These are phyloP conservation scores for Sebastes melanostomus DNA, from an alignment of 2,797 vertebrate species.

Conservation along the genomic window DNA sequence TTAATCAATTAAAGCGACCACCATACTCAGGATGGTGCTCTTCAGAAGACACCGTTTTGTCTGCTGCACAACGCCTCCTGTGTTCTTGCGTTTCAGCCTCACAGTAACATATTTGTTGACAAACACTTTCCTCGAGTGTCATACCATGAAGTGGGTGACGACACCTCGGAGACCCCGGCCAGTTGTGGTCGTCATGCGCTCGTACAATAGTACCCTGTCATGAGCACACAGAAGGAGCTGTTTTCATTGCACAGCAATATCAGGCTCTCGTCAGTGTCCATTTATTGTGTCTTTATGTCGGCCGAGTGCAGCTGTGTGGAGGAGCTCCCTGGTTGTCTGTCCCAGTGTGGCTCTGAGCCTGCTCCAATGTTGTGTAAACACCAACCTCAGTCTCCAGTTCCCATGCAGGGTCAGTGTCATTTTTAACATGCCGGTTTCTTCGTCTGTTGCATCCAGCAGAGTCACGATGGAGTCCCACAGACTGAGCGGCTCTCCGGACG, in stretches of 20 bases:
- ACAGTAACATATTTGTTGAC: constrained; percentile 60
- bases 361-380: constrained; percentile 73
- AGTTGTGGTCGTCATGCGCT: constrained; percentile 63
- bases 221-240: constrained; percentile 72
- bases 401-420: constrained; percentile 16
- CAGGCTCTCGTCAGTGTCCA: constrained; percentile 43
- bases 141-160: constrained; percentile 61
- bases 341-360: constrained; percentile 8
- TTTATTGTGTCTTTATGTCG: constrained; percentile 52
- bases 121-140: constrained; percentile 45
- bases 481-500: constrained; percentile 74
- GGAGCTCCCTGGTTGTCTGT: constrained; percentile 37
- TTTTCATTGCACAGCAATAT: constrained; percentile 75
- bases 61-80: constrained; percentile 39
- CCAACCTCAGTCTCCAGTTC: constrained; percentile 45
- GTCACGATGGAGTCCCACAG: constrained; percentile 85
- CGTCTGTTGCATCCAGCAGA: constrained; percentile 7
- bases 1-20: background rate
- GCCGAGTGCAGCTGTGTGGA: constrained; percentile 57
- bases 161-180: constrained; percentile 48
- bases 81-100: constrained; percentile 36
- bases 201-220: constrained; percentile 77
- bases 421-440: constrained; percentile 24
- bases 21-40: background rate
- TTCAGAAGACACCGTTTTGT: constrained; percentile 15